These are phyloP conservation scores for Bufo bufo DNA, from an alignment of 2,113 vertebrate species.

Conservation along the genomic window DNA sequence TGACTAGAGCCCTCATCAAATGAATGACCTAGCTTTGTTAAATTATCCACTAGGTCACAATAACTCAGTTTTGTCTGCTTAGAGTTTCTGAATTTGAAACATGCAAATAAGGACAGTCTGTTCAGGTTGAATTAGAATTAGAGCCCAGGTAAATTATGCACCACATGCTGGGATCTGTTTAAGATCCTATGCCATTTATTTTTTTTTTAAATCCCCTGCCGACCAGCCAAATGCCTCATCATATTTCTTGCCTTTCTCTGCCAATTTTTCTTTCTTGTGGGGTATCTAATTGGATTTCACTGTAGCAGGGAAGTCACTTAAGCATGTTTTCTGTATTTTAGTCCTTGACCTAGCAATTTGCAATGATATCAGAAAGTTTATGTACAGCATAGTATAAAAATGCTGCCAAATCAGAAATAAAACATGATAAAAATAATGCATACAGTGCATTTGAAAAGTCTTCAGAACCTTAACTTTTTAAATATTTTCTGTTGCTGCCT, in stretches of 20 bases:
- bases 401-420: background rate
- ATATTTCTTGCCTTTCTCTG: slow-evolving; percentile 24
- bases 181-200: background rate
- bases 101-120: slow-evolving; percentile 35
- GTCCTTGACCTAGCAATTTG: slow-evolving; percentile 26
- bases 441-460: no score
- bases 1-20: background rate
- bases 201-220: background rate
- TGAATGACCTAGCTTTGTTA: background rate
- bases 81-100: background rate
- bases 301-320: background rate
- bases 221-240: slow-evolving; percentile 16
- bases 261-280: slow-evolving; percentile 31
- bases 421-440: background rate
- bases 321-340: slow-evolving; percentile 1
- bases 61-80: background rate
- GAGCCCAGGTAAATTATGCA: slow-evolving; percentile 30
- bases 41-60: background rate
- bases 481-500: no score
- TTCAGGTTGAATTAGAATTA: background rate
- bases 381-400: background rate
- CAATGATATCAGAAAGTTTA: slow-evolving; percentile 10
- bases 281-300: slow-evolving; percentile 36
- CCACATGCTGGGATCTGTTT: background rate
- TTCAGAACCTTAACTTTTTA: no score